Evolutionary conservation across 2,888 invertebrate species (phyloP), one percentile per base, ranked within the genome.

Genomic region (Xylota segnis): DNA sequence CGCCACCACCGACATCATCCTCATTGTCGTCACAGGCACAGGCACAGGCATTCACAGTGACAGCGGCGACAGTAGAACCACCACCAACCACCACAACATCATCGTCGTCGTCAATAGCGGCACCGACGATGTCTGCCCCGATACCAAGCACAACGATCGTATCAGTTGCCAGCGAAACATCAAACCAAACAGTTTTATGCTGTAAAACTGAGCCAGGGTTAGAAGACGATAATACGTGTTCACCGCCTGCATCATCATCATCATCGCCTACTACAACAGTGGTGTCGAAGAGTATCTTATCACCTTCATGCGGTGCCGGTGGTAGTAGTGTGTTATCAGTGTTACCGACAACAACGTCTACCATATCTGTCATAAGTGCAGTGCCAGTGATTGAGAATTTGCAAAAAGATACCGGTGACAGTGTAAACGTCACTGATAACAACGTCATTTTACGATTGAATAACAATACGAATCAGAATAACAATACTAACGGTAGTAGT

Each of bases 131-230:
- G 90, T 88, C 89, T 88, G 90, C 90, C 89, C 89, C 89, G 90
- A 88, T 89, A 87, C 88, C 88, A 83, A 87, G 88, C 87, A 89
- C 88, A 79, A 89, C 90, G 89, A 90, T 90, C 90, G 88, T 90
- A 90, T 91, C 92, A 91, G 90, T 92, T 90, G 90, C 89, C 89
- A 92, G 90, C 89, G 92, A 91, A 90, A 89, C 90, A 89, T 89
- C 91, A 88, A 91, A 89, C 89, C 90, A 90, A 89, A 89, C 90
- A 89, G 91, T 91, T 87, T 89, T 89, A 88, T 89, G 89, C 81
- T 86, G 86, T 61, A 86, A 86, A 63, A 86, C 76, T 29, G 86
- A 86, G 43, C 86, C 86, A 23, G 76, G 71, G 34, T 61, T 86
- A 72, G 86, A 86, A 65, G 81, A 63, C 45, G 86, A 82, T 6